phyloP scores from a whole-genome alignment of 2,797 vertebrate species.

The Leontopithecus rosalia region DNA sequence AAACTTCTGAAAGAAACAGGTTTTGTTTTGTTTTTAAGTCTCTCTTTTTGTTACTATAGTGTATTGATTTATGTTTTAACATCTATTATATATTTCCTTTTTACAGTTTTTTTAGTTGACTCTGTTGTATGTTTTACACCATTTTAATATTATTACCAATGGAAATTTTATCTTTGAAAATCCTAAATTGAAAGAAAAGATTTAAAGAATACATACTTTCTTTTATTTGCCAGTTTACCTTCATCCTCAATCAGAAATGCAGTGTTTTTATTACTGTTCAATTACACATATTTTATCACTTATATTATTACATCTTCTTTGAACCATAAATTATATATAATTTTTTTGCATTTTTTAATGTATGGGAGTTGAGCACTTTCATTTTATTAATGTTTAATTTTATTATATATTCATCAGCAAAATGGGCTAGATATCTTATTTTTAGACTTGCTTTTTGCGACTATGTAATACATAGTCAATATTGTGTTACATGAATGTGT shows the following conservation, averaged over 20 bases:
- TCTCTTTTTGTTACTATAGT: background rate
- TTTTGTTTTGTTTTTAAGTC: background rate
- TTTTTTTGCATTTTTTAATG: background rate
- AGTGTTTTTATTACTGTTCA: background rate
- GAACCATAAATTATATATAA: background rate
- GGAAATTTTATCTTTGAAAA: background rate
- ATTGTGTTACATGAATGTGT: background rate
- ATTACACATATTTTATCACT: background rate
- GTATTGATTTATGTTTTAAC: background rate
- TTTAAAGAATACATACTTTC: slow-evolving; percentile 25
- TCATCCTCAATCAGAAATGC: background rate
- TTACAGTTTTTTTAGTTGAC: background rate
- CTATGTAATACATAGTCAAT: background rate
- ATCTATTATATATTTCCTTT: background rate
- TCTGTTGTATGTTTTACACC: background rate
- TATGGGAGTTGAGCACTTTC: background rate
- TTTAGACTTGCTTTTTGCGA: background rate
- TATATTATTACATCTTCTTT: background rate
- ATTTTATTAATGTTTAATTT: slow-evolving; percentile 24
- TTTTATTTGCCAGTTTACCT: background rate
- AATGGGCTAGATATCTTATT: background rate
- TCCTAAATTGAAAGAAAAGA: background rate
- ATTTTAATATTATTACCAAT: background rate
- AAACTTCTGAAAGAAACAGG: background rate
- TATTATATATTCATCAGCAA: background rate